phyloP scores from a whole-genome alignment of 2,888 invertebrate species.

The Drosophila pegasa region DNA sequence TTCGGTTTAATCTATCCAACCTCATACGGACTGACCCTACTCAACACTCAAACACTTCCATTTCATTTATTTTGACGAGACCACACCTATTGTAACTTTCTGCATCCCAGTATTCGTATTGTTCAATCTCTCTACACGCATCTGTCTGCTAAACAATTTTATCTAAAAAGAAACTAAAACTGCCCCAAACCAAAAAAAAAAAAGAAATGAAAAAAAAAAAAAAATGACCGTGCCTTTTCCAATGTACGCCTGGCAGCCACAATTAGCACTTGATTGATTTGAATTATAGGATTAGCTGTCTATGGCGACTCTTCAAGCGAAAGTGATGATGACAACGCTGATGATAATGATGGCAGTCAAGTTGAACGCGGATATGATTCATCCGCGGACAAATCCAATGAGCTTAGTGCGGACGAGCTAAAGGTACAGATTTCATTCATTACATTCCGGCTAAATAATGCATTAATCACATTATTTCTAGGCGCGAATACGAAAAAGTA shows the following conservation, averaged over 20 bases:
- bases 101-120: constrained; percentile 6
- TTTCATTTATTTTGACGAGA: constrained; percentile 2
- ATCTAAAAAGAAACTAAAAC: constrained; percentile 11
- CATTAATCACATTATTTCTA: background rate
- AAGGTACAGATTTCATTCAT: constrained; percentile 86
- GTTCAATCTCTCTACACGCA: constrained; percentile 1
- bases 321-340: constrained; percentile 85
- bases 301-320: constrained; percentile 90
- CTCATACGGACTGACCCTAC: background rate
- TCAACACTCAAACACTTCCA: constrained; percentile 3
- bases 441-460: background rate
- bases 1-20: constrained; percentile 25
- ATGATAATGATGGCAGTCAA: constrained; percentile 77
- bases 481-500: constrained; percentile 88
- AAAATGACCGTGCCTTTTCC: constrained; percentile 38
- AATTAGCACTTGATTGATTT: constrained; percentile 82
- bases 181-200: background rate
- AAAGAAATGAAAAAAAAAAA: constrained; percentile 9
- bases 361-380: constrained; percentile 85
- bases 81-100: constrained; percentile 2
- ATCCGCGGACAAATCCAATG: constrained; percentile 33
- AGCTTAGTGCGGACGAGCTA: constrained; percentile 88
- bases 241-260: constrained; percentile 57
- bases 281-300: constrained; percentile 91
- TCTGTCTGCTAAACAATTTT: constrained; percentile 30